These are phyloP conservation scores for Mythimna impura DNA, from an alignment of 2,888 invertebrate genomes.

Conservation along the genomic window DNA sequence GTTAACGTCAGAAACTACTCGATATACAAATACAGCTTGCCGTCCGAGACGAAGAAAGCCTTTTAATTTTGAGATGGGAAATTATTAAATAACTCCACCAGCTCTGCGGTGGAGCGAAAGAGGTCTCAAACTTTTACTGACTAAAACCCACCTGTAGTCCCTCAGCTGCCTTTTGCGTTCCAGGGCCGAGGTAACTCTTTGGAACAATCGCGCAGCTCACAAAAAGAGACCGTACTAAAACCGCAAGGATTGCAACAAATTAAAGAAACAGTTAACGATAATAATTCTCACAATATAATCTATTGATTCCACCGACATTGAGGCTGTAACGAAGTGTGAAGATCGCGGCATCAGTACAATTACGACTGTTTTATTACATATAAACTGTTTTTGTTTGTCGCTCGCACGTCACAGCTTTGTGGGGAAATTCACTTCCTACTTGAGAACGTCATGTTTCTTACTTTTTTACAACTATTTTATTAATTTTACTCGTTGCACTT, in stretches of 20 bases:
- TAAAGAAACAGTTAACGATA: constrained; percentile 39
- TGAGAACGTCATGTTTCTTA: constrained; percentile 55
- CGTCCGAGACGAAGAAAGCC: constrained; percentile 26
- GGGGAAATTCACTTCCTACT: constrained; percentile 63
- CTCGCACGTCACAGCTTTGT: constrained; percentile 61
- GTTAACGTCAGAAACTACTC: background rate
- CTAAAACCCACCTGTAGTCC: too few species aligned
- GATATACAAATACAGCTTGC: background rate
- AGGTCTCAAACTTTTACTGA: too few species aligned
- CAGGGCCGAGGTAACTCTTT: too few species aligned
- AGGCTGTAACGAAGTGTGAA: constrained; percentile 81
- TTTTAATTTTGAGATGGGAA: background rate
- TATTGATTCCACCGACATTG: constrained; percentile 73
- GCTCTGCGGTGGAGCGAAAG: background rate
- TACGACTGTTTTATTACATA: constrained; percentile 61
- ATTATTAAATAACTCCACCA: too few species aligned
- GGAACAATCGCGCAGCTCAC: too few species aligned
- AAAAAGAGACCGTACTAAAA: constrained; percentile 18
- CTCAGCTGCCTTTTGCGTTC: too few species aligned
- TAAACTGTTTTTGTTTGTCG: constrained; percentile 60
- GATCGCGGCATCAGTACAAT: constrained; percentile 71
- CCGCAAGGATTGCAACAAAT: constrained; percentile 38
- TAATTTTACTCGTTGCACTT: constrained; percentile 50
- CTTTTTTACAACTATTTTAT: constrained; percentile 54
- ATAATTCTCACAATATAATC: constrained; percentile 37